Evolutionary conservation across 2,888 invertebrate species (phyloP).

Genomic region (Orthosia gracilis): DNA sequence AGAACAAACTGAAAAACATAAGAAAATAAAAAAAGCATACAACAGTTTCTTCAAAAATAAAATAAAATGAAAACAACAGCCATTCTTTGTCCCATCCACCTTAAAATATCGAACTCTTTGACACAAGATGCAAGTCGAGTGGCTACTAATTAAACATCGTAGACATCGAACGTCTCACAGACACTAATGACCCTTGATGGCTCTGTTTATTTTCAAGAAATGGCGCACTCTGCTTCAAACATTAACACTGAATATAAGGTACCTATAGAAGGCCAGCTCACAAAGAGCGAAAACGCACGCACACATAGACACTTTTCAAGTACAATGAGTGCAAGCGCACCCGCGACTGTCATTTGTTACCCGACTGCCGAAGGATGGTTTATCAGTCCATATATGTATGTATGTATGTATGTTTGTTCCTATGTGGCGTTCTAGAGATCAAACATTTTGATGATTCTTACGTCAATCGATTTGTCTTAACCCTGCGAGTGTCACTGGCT

Average conservation of each 20-base stretch:
- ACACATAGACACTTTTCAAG: neutral
- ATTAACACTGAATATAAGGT: neutral
- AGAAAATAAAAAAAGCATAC: neutral
- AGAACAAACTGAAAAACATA: neutral
- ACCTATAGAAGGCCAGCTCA: neutral
- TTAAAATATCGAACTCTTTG: constrained; percentile 70
- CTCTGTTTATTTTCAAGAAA: constrained; percentile 39
- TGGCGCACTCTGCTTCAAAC: neutral
- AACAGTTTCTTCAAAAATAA: neutral
- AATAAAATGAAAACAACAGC: neutral
- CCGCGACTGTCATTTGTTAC: neutral
- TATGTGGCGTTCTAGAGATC: too few relatives aligned
- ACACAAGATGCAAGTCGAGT: constrained; percentile 68
- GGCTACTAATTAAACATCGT: constrained; percentile 70
- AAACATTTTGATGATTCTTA: too few relatives aligned
- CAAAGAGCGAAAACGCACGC: neutral
- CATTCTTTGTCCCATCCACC: constrained; percentile 47
- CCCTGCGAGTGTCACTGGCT: too few relatives aligned
- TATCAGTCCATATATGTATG: too few relatives aligned
- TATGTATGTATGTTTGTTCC: too few relatives aligned
- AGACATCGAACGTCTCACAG: constrained; percentile 36
- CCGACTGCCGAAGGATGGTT: too few relatives aligned
- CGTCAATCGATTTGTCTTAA: too few relatives aligned
- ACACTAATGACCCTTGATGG: constrained; percentile 51
- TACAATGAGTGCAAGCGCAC: neutral